Base-by-base conservation (phyloP, 2,888 invertebrate species). In the Perdita meconis region DNA sequence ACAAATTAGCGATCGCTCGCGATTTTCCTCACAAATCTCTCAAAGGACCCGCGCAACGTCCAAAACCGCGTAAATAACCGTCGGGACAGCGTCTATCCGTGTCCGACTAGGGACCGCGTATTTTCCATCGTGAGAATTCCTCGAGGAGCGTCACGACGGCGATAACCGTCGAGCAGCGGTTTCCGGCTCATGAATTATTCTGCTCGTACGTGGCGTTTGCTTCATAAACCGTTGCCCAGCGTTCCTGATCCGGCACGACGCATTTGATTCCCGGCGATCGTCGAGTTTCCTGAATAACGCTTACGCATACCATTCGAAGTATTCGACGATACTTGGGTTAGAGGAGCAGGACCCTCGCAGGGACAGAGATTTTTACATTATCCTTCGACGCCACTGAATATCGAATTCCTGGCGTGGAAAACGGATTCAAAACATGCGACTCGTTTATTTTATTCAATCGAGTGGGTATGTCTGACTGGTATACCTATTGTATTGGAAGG, bases 161-260 rank as follows among this genome's bases (percentile, higher is more conserved):
- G 69, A 75, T 56, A 78, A 73, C 67, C 68, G 67, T 67, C 66
- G 66, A 53, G 68, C 68, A 64, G 57, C 69, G 74, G 65, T 75
- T 80, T 73, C 71, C 69, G 42, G 34, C 74, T 83, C 81, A 84
- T 84, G 86, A 79, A 84, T 85, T 85, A 85, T 84, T 85, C 81
- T 63, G 53, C 57, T 51, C 61, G 64, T 78, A 72, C 68, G 47
- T 59, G 66, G 69, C 61, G 66, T 80, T 69, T 70, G 79, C 70
- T 70, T 72, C 72, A 74, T 77, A 77, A 73, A 68, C 67, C 57
- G 63, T 60, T 63, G 60, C 34, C 50, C 50, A 55, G 75, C 56
- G 75, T 80, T 81, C 69, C 51, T 68, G 66, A 83, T 81, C 40
- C 16, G 24, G 30, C 10, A 13, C 19, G 51, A 22, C 53, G 53